Percentiles rank a stretch among this genome's conserved stretches.
Conservation (phyloP, 2,797 vertebrate species). For the Loris lydekkerianus region DNA sequence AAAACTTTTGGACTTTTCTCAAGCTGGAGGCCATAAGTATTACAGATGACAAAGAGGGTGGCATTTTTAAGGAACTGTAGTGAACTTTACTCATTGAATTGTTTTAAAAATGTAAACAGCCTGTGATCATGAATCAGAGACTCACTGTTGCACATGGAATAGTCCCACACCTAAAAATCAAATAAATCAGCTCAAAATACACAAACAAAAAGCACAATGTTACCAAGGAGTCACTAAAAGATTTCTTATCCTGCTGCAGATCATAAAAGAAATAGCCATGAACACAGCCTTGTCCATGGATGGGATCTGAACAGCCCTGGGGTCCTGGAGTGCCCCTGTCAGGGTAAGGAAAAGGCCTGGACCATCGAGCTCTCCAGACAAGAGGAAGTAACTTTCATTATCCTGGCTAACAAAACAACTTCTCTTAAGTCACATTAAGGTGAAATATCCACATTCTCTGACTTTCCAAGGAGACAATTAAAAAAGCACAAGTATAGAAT, state of each 20-base stretch:
- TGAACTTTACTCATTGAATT: not conserved
- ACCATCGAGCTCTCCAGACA: not conserved
- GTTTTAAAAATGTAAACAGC: not conserved
- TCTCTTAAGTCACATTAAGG: not conserved
- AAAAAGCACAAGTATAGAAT: not conserved
- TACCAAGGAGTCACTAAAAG: not conserved
- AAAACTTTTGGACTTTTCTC: not conserved
- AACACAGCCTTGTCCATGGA: not conserved
- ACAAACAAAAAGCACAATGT: not conserved
- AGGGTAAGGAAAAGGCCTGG: not conserved
- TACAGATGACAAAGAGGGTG: not conserved
- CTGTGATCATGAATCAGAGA: not conserved
- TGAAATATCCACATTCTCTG: not conserved
- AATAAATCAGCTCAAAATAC: not conserved
- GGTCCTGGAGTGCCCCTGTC: accelerated
- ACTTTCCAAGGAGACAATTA: not conserved
- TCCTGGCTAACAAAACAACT: not conserved
- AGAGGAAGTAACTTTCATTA: not conserved
- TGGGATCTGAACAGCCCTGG: not conserved
- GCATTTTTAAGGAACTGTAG: not conserved
- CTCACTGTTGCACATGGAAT: not conserved
- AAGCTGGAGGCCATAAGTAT: not conserved
- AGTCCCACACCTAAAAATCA: slow-evolving; percentile 7
- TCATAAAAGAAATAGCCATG: not conserved
- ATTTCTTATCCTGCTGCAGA: not conserved